These are phyloP conservation scores for Athrips mouffetella DNA, from an alignment of 2,888 invertebrate genomes.

Conservation along the genomic window DNA sequence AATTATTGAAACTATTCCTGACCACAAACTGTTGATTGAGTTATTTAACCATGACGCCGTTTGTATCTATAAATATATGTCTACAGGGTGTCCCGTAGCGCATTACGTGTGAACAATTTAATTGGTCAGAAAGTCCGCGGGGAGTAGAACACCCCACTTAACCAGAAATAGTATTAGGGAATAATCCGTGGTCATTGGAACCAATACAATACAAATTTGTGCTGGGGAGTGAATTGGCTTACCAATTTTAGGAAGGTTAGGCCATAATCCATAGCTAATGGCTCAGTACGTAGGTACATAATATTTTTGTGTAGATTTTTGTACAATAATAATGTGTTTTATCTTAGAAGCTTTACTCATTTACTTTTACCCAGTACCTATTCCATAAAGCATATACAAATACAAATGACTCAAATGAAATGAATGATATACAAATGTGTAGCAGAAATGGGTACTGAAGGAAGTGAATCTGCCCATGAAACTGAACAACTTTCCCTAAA, in stretches of 20 bases:
- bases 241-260: neutral
- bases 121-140: constrained; percentile 51
- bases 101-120: constrained; percentile 73
- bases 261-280: neutral
- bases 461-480: too few relatives aligned
- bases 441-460: too few relatives aligned
- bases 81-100: constrained; percentile 52
- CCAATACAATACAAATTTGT: constrained; percentile 5
- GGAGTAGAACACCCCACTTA: constrained; percentile 50
- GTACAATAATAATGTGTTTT: neutral
- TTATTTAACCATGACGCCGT: constrained; percentile 32
- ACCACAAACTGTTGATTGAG: constrained; percentile 34
- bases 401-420: too few relatives aligned
- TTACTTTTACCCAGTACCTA: too few relatives aligned
- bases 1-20: neutral
- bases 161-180: constrained; percentile 44
- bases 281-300: neutral
- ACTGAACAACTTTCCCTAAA: too few relatives aligned
- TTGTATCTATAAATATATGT: constrained; percentile 35
- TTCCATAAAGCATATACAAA: too few relatives aligned
- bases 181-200: constrained; percentile 17
- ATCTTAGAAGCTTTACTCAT: too few relatives aligned
- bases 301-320: neutral
- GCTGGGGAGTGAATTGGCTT: constrained; percentile 3
- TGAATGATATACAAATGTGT: too few relatives aligned